Conservation (phyloP, 2,113 vertebrate species). For the Lipophrys pholis region DNA sequence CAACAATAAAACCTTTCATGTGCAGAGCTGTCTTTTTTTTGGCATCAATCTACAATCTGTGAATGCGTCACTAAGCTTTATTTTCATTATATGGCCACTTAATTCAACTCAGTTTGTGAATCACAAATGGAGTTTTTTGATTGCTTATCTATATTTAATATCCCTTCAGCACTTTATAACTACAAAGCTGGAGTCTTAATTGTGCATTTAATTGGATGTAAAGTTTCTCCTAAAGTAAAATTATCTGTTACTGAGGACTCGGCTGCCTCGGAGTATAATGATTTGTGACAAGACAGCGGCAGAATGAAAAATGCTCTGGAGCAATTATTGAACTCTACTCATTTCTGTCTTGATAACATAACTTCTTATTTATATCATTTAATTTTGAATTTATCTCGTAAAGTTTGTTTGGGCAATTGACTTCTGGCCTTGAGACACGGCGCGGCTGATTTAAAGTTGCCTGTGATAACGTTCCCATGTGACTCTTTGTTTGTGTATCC, state of each 20-base stretch:
- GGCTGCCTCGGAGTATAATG: slow-evolving; percentile 7
- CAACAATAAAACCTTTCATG: not conserved
- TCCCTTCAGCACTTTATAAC: slow-evolving; percentile 17
- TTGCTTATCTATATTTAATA: slow-evolving; percentile 36
- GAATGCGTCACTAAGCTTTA: not conserved
- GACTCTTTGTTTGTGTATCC: not conserved
- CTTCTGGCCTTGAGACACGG: slow-evolving; percentile 8
- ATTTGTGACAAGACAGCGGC: slow-evolving; percentile 23
- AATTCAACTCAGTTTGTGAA: slow-evolving; percentile 7
- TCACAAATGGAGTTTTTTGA: slow-evolving; percentile 23
- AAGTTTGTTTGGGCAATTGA: slow-evolving; percentile 7
- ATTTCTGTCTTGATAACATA: slow-evolving; percentile 15
- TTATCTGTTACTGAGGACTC: slow-evolving; percentile 26
- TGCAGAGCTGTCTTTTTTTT: not conserved
- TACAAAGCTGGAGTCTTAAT: slow-evolving; percentile 16
- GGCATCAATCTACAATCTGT: not conserved
- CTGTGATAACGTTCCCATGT: not conserved
- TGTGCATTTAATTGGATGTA: slow-evolving; percentile 45
- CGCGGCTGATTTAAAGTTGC: not conserved
- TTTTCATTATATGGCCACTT: not conserved
- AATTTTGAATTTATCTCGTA: slow-evolving; percentile 33
- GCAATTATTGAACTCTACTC: slow-evolving; percentile 44
- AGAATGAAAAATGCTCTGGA: slow-evolving; percentile 19
- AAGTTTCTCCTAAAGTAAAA: slow-evolving; percentile 26
- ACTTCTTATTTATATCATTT: slow-evolving; percentile 34